Evolutionary conservation across 2,113 vertebrate species (phyloP).

Genomic region (Toxotes chatareus): DNA sequence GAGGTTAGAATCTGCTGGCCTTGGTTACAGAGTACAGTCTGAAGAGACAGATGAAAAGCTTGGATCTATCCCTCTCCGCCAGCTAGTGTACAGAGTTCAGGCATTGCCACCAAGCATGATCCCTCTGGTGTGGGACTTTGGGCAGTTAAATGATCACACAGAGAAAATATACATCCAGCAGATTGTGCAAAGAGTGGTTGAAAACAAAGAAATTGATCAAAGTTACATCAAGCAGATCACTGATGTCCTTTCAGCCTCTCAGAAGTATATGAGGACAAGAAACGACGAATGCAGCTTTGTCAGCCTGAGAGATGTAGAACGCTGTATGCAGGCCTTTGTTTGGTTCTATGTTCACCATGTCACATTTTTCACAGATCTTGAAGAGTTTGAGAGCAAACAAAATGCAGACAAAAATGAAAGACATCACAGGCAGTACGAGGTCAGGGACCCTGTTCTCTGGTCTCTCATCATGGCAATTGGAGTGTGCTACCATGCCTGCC

Average conservation of each 20-base stretch:
- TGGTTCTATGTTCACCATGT: slow-evolving; percentile 88
- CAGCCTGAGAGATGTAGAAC: slow-evolving; percentile 95
- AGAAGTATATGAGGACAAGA: slow-evolving; percentile 89
- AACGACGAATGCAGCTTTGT: slow-evolving; percentile 92
- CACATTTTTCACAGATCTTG: slow-evolving; percentile 82
- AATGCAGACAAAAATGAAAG: slow-evolving; percentile 21
- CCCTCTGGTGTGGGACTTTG: slow-evolving; percentile 97
- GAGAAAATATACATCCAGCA: slow-evolving; percentile 92
- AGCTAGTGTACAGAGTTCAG: slow-evolving; percentile 96
- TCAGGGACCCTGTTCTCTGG: slow-evolving; percentile 86
- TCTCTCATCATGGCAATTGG: slow-evolving; percentile 90
- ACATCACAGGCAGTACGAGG: accelerated
- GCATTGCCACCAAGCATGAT: slow-evolving; percentile 95
- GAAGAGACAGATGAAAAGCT: slow-evolving; percentile 91
- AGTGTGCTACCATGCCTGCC: slow-evolving; percentile 94
- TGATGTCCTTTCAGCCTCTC: slow-evolving; percentile 89
- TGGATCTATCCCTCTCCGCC: slow-evolving; percentile 92
- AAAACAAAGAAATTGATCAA: neutral
- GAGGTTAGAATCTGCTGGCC: slow-evolving; percentile 91
- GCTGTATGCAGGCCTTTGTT: slow-evolving; percentile 90
- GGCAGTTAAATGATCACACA: slow-evolving; percentile 88
- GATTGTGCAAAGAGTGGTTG: slow-evolving; percentile 89
- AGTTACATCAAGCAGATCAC: slow-evolving; percentile 69
- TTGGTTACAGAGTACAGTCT: slow-evolving; percentile 92
- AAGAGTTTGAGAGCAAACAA: slow-evolving; percentile 51